Evolutionary conservation across 2,888 invertebrate genomes (phyloP), one percentile per base, ranked within the genome.

Genomic region (Dynastes grantii): DNA sequence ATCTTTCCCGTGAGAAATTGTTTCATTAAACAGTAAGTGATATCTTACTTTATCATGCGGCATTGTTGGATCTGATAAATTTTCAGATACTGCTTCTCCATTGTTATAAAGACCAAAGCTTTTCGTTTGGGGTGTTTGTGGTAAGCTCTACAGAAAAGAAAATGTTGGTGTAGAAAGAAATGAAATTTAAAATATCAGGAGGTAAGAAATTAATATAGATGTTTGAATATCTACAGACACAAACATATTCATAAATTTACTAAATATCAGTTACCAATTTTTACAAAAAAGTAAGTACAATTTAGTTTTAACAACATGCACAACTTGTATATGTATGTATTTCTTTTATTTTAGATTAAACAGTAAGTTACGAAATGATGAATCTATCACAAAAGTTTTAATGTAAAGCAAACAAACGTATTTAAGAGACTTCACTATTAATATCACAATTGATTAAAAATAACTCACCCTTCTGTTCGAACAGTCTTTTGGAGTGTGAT

Each of bases 401-500:
- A 11, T 11, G 45, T 11, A 45, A 11, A 45, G 11, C 2, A 45
- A 8, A 45, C 11, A 45, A 45, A 45, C 45, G 45, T 11, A 45
- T 45, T 45, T 45, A 45, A 45, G 45, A 61, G 27, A 61, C 8
- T 29, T 9, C 5, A 37, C 29, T 61, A 29, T 61, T 61, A 61
- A 61, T 61, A 61, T 27, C 61, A 61, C 40, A 45, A 73, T 61
- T 6, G 37, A 73, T 27, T 73, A 61, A 58, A 71, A 76, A 68
- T 75, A 79, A 90, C 92, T 91, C 86, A 92, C 92, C 91, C 91
- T 90, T 89, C 92, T 88, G 86, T 91, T 92, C 84, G 90, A 90
- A 84, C 91, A 90, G 86, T 92, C 92, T 86, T 92, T 92, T 51
- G 92, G 91, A 79, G 90, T 92, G 81, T 91, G 90, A 84, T 92